phyloP scores from a whole-genome alignment of 2,113 vertebrate genomes.

The Channa maculata region DNA sequence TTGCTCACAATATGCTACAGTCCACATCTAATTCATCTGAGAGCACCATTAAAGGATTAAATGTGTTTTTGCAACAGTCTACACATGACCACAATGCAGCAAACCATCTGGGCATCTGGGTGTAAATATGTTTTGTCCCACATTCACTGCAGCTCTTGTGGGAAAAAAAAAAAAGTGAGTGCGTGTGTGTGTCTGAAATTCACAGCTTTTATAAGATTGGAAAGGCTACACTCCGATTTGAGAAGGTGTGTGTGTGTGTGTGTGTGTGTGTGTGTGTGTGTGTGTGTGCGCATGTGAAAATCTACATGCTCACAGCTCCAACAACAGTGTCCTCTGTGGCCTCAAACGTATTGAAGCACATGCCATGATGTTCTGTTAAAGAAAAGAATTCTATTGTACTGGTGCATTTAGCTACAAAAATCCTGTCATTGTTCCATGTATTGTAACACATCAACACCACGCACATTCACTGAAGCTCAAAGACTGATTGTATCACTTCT shows the following conservation, averaged over 20 bases:
- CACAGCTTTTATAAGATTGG: conserved; percentile 24
- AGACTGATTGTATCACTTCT: neutral
- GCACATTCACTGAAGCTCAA: neutral
- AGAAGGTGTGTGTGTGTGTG: conserved; percentile 1
- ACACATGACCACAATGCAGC: neutral
- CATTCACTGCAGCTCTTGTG: neutral
- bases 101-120: conserved; percentile 22
- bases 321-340: neutral
- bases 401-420: neutral
- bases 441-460: neutral
- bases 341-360: neutral
- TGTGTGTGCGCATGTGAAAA: neutral
- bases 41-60: conserved; percentile 19
- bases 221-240: conserved; percentile 10
- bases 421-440: too few species aligned
- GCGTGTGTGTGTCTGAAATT: neutral
- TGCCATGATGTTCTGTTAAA: neutral
- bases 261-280: neutral
- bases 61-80: neutral
- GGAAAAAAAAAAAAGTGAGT: neutral
- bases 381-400: neutral
- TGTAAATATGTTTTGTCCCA: conserved; percentile 29
- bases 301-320: neutral
- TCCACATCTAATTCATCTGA: neutral
- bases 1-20: neutral